These are phyloP conservation scores for Phaethon lepturus DNA, from an alignment of 2,113 vertebrate species.

Conservation along the genomic window DNA sequence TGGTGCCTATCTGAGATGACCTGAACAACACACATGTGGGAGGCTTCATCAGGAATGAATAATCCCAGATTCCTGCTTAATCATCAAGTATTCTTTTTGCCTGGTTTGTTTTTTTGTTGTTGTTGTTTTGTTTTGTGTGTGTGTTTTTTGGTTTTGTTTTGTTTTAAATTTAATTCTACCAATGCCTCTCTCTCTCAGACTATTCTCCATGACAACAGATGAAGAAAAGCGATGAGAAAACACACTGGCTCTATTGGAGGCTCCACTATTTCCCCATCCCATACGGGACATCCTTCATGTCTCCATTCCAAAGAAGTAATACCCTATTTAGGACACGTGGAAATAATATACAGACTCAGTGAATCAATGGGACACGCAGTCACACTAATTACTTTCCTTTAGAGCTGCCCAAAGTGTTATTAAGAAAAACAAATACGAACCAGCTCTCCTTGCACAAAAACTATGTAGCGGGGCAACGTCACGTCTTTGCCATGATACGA, in stretches of 20 bases:
- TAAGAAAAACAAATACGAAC: not conserved
- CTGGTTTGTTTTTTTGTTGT: too few species aligned
- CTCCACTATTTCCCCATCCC: not conserved
- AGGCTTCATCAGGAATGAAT: not conserved
- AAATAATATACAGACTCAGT: not conserved
- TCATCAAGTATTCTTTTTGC: not conserved
- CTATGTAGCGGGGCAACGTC: not conserved
- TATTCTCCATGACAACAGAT: conserved; percentile 66
- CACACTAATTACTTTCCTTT: not conserved
- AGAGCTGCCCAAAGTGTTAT: not conserved
- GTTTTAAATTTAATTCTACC: not conserved
- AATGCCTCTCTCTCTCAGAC: not conserved
- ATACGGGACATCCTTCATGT: accelerated
- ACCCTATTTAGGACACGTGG: not conserved
- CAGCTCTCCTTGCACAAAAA: not conserved
- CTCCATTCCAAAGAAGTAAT: not conserved
- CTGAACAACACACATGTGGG: not conserved
- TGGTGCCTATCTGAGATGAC: not conserved
- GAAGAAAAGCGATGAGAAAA: conserved; percentile 36
- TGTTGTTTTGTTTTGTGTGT: not conserved
- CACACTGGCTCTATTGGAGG: not conserved
- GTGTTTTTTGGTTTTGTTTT: accelerated
- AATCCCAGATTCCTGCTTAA: not conserved
- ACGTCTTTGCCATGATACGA: not conserved
- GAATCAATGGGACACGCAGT: not conserved